Evolutionary conservation across 2,888 invertebrate genomes (phyloP).

Genomic region (Phyto melanocephala): DNA sequence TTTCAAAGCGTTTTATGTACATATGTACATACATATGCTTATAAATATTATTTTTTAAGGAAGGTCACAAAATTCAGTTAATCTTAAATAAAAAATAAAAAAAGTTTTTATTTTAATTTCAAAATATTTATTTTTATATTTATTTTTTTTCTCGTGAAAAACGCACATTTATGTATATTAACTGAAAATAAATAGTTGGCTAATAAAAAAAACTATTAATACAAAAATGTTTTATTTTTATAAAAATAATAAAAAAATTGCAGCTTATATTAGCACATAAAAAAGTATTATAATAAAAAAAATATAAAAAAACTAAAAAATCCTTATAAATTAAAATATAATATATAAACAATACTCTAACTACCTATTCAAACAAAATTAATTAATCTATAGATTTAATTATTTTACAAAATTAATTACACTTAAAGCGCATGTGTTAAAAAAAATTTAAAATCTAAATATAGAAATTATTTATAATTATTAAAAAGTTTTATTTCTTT

Average conservation of each 20-base stretch:
- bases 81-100: not conserved
- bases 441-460: not conserved
- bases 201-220: constrained; percentile 57
- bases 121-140: constrained; percentile 33
- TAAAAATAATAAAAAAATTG: constrained; percentile 61
- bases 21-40: no score
- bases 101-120: not conserved
- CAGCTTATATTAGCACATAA: constrained; percentile 61
- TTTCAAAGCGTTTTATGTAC: no score
- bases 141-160: constrained; percentile 43
- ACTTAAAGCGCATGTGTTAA: constrained; percentile 50
- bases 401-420: constrained; percentile 35
- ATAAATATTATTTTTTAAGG: no score
- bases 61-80: no score
- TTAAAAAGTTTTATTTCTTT: not conserved
- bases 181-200: constrained; percentile 63
- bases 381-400: constrained; percentile 40
- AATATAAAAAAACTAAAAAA: constrained; percentile 12
- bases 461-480: not conserved
- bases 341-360: constrained; percentile 35
- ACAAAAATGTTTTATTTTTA: constrained; percentile 49
- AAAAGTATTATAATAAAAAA: constrained; percentile 1
- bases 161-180: constrained; percentile 56
- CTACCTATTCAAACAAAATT: constrained; percentile 21
- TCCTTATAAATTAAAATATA: not conserved